phyloP scores from a whole-genome alignment of 2,888 invertebrate genomes.

The Epinotia brunnichana region DNA sequence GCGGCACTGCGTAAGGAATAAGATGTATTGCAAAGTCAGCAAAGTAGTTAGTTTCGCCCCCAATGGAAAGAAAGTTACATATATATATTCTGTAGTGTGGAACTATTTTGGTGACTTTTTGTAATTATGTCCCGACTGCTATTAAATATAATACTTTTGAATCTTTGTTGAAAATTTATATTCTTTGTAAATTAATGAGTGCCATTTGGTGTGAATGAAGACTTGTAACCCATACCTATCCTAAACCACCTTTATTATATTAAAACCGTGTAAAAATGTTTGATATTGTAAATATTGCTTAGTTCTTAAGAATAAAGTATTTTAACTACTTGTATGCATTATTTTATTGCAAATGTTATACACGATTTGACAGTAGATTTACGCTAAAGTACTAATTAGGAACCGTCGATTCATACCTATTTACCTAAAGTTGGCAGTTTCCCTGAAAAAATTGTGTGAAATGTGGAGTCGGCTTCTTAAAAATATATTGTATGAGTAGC shows the following conservation, averaged over 20 bases:
- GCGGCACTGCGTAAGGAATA: not conserved
- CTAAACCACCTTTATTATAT: conserved; percentile 60
- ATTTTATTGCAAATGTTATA: not conserved
- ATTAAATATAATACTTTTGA: not conserved
- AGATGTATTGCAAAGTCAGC: not conserved
- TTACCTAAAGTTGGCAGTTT: no score
- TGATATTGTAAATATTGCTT: conserved; percentile 52
- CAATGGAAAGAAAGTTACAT: no score
- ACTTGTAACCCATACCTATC: conserved; percentile 44
- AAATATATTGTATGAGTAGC: no score
- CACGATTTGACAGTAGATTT: not conserved
- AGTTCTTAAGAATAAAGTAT: conserved; percentile 43
- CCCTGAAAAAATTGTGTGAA: no score
- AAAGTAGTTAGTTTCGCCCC: not conserved
- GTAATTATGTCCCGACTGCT: not conserved
- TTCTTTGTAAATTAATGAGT: conserved; percentile 52
- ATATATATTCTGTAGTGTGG: no score
- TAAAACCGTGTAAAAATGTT: conserved; percentile 49
- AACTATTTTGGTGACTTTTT: not conserved
- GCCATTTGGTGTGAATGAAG: conserved; percentile 58
- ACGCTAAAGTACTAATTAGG: not conserved
- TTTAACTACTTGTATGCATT: conserved; percentile 5
- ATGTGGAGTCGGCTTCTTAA: no score
- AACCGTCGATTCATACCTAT: no score
- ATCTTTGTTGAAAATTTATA: not conserved